A percentile compares a stretch with the other conserved stretches of the same genome.
phyloP scores from a whole-genome alignment of 2,888 invertebrate genomes.

The Eulithis prunata region DNA sequence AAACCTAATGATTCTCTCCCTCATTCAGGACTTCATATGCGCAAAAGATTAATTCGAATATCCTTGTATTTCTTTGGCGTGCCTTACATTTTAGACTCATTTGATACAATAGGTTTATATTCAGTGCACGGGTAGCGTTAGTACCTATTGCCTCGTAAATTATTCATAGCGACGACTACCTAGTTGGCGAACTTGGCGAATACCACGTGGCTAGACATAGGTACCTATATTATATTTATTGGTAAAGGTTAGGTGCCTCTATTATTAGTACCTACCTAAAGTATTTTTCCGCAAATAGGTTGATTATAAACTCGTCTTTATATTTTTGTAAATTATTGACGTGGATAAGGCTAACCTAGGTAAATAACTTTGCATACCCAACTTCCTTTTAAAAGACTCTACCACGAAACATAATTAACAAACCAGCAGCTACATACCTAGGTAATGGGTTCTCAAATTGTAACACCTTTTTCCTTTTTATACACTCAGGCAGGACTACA shows the following conservation, averaged over 20 bases:
- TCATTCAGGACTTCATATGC: slow-evolving; percentile 19
- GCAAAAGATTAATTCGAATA: slow-evolving; percentile 28
- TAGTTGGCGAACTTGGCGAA: slow-evolving; percentile 3
- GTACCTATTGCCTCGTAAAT: slow-evolving; percentile 18
- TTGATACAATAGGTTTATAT: slow-evolving; percentile 18
- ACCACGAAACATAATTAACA: too few relatives aligned
- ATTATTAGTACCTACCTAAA: not conserved
- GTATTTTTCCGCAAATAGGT: not conserved
- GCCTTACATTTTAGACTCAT: slow-evolving; percentile 27
- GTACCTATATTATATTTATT: not conserved
- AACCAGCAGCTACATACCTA: too few relatives aligned
- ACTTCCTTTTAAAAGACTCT: too few relatives aligned
- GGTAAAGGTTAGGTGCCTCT: not conserved
- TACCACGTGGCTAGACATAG: slow-evolving; percentile 24
- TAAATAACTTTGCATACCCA: too few relatives aligned
- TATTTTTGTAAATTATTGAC: not conserved
- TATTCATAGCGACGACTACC: slow-evolving; percentile 27
- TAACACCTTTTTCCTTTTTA: too few relatives aligned
- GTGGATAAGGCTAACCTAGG: too few relatives aligned
- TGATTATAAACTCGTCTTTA: not conserved
- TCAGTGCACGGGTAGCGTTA: slow-evolving; percentile 20
- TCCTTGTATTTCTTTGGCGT: slow-evolving; percentile 27
- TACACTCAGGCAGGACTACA: too few relatives aligned
- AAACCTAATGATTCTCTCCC: not conserved
- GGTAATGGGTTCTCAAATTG: too few relatives aligned